Percentiles rank a stretch among this genome's conserved stretches.
Evolutionary conservation across 1,140 invertebrate genomes (phyloP).

Genomic region (Mactra quadrangularis): DNA sequence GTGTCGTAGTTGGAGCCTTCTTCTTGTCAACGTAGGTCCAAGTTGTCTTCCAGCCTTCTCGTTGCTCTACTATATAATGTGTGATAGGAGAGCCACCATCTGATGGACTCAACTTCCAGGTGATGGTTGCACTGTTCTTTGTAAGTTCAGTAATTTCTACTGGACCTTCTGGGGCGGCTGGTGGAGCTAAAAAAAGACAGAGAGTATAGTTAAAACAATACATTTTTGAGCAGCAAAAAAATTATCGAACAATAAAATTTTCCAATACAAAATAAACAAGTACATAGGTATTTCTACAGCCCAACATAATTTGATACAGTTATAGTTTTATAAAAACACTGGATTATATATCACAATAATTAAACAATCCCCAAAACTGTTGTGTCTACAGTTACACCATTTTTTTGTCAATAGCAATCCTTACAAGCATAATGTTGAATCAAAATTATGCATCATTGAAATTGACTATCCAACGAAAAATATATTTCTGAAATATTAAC

Average conservation of each 20-base stretch:
- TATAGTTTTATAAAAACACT: too few species aligned
- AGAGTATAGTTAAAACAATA: not conserved
- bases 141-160: constrained; percentile 96
- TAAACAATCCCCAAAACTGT: too few species aligned
- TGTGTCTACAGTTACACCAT: too few species aligned
- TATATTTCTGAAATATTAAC: too few species aligned
- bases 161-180: constrained; percentile 94
- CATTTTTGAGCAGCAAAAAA: not conserved
- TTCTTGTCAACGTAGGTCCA: constrained; percentile 72
- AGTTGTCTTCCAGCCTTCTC: constrained; percentile 83
- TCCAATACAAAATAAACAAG: not conserved
- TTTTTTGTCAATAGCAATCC: too few species aligned
- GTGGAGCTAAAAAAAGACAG: constrained; percentile 79
- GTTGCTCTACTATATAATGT: constrained; percentile 96
- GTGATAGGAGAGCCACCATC: constrained; percentile 98
- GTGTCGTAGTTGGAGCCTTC: constrained; percentile 47
- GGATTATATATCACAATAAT: too few species aligned
- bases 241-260: not conserved
- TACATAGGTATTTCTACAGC: too few species aligned
- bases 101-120: constrained; percentile 95
- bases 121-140: constrained; percentile 96
- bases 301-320: too few species aligned
- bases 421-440: too few species aligned
- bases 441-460: too few species aligned
- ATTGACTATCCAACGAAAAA: too few species aligned